phyloP scores from a whole-genome alignment of 2,797 vertebrate genomes.

The Hydrocynus forskahlii region DNA sequence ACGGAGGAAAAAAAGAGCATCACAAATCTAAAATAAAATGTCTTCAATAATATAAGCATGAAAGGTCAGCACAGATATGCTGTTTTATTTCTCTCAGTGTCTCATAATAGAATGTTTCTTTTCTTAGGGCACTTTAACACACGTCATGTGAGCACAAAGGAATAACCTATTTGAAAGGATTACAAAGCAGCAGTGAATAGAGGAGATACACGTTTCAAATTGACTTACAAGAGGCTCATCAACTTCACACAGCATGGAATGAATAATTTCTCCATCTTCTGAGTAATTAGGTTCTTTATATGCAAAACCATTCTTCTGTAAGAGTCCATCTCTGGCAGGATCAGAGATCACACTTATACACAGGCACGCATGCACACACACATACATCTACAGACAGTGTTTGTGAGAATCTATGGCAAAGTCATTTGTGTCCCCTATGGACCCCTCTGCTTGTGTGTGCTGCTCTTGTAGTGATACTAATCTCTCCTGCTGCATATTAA shows the following conservation, averaged over 20 bases:
- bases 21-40: background rate
- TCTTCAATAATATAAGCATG: background rate
- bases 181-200: constrained; percentile 1
- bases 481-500: constrained; percentile 24
- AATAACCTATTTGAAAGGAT: constrained; percentile 18
- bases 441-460: background rate
- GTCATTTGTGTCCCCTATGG: constrained; percentile 12
- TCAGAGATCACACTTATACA: constrained; percentile 13
- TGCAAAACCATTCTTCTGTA: constrained; percentile 45
- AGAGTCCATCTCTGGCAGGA: constrained; percentile 29
- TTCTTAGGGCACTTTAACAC: constrained; percentile 1
- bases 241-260: constrained; percentile 17
- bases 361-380: constrained; percentile 13
- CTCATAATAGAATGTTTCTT: constrained; percentile 27
- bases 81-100: background rate
- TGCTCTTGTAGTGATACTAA: background rate
- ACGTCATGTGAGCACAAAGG: constrained; percentile 23
- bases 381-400: constrained; percentile 9
- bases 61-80: background rate
- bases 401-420: constrained; percentile 8
- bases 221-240: constrained; percentile 38
- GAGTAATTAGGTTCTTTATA: constrained; percentile 42
- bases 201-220: constrained; percentile 10
- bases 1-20: background rate
- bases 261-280: constrained; percentile 22